Conservation (phyloP, 2,797 vertebrate genomes). For the Buceros bicornis region DNA sequence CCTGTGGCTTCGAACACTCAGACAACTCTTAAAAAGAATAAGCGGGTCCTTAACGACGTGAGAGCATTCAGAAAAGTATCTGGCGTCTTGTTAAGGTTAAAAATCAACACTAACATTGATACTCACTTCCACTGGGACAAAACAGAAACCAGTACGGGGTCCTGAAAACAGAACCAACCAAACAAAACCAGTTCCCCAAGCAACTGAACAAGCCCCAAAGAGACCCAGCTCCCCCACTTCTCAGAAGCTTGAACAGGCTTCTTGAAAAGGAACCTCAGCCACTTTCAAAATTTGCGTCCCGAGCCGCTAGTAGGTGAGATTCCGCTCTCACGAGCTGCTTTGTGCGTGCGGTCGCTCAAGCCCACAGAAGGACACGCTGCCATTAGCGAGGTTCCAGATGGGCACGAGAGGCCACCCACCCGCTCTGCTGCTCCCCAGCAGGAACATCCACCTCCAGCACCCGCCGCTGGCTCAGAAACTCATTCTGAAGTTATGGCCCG, state of each 20-base stretch:
- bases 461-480: neutral
- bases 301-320: neutral
- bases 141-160: neutral
- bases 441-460: neutral
- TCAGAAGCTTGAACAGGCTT: neutral
- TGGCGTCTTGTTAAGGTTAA: neutral
- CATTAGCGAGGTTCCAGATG: constrained; percentile 7
- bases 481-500: accelerated
- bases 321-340: neutral
- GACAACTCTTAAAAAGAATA: neutral
- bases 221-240: neutral
- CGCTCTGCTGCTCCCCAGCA: neutral
- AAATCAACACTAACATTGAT: neutral
- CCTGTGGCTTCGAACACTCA: neutral
- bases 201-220: neutral
- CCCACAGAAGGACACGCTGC: neutral
- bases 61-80: neutral
- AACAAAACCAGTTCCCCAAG: neutral
- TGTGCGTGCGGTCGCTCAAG: neutral
- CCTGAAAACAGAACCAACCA: neutral
- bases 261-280: neutral
- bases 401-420: neutral
- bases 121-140: neutral
- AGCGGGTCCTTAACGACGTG: constrained; percentile 1
- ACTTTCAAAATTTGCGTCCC: neutral